Base-by-base conservation (phyloP, 2,797 vertebrate genomes). In the Schizopygopsis pylzovi region DNA sequence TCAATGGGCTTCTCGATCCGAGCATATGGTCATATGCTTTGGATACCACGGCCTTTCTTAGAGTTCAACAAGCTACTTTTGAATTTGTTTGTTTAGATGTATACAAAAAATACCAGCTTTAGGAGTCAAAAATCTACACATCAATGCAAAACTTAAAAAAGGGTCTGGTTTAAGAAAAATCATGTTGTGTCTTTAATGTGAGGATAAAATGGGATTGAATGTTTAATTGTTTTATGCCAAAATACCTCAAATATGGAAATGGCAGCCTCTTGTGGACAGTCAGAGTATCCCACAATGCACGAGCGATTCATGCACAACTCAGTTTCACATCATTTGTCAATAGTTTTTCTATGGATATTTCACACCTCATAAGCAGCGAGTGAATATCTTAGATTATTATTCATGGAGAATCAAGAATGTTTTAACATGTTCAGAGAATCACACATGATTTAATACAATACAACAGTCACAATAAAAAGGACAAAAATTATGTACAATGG, bases 181-280 rank as follows among this genome's bases (percentile, higher is more conserved):
- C 12, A 11, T 9, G 28, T 6, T 81, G 7, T 68, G 11, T 37
- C 15, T 49, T 80, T 47, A 39, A 16, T 28, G 22, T 18, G 8
- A 63, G 8, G 1, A 0, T 4, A 63, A 65, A 9, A 4, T 37
- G 1, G 18, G 63, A 37, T 37, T 18, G 15, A 16, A 37, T 18
- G 13, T n/a, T 12, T 4, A 28, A 13, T 4, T 39, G 2, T 61
- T 18, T 33, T 41, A 6, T 37, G 8, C 3, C 45, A 8, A 75
- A 49, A 67, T 15, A 4, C 16, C 9, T 68, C 22, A 22, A 22
- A 10, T 37, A 20, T 72, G 28, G 18, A 61, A 85, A 47, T 72
- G 45, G 81, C 92, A 0, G 86, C 90, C 71, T 86, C 28, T 2
- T 39, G 85, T 77, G 92, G 91, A 65, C 1, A 41, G 4, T 0